A percentile compares a stretch with the other conserved stretches of the same genome.
phyloP scores from a whole-genome alignment of 2,797 vertebrate species.

The Oreortyx pictus region DNA sequence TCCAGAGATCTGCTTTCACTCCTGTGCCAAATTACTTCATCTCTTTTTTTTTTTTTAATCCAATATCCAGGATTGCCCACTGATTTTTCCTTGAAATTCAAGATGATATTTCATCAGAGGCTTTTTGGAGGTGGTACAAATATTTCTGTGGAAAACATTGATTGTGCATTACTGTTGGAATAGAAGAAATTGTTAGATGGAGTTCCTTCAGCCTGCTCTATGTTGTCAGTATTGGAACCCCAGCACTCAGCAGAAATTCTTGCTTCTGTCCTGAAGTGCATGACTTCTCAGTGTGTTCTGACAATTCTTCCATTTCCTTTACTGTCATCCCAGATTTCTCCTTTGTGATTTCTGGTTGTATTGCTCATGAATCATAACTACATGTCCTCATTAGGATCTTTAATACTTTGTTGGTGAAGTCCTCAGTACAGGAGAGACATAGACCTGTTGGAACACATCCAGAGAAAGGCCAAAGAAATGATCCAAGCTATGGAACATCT shows the following conservation, averaged over 20 bases:
- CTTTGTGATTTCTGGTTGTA: neutral
- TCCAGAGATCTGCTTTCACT: neutral
- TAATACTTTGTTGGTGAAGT: neutral
- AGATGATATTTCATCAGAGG: neutral
- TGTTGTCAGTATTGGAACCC: neutral
- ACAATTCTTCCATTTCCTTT: neutral
- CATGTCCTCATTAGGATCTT: neutral
- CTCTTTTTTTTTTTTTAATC: neutral
- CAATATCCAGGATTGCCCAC: neutral
- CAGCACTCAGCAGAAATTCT: neutral
- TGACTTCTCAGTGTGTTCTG: neutral
- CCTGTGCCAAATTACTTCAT: neutral
- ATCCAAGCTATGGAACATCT: too few species aligned
- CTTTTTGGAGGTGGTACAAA: neutral
- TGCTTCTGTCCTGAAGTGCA: neutral
- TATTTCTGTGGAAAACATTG: neutral
- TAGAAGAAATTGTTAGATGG: neutral
- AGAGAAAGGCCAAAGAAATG: too few species aligned
- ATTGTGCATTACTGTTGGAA: neutral
- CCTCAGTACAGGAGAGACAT: too few species aligned
- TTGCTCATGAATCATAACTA: neutral
- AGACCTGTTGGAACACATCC: too few species aligned
- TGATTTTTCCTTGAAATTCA: neutral
- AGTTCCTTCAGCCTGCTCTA: neutral
- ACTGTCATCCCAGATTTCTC: neutral